A percentile compares a stretch with the other conserved stretches of the same genome.
phyloP scores from a whole-genome alignment of 2,888 invertebrate genomes.

The Calliopum simillimum region DNA sequence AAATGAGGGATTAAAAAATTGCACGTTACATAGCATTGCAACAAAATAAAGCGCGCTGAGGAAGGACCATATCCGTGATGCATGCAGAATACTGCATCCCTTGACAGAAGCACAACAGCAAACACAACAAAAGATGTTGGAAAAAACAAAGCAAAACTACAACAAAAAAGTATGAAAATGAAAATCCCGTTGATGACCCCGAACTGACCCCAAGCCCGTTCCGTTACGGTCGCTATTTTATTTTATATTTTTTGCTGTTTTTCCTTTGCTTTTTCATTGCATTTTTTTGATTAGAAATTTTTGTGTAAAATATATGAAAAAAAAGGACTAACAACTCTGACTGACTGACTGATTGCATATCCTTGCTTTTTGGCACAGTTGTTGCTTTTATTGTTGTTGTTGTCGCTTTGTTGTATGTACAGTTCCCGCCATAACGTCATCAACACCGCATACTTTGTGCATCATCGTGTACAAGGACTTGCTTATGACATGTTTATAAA shows the following conservation, averaged over 20 bases:
- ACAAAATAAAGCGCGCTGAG: not conserved
- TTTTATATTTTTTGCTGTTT: constrained; percentile 30
- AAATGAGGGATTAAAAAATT: constrained; percentile 46
- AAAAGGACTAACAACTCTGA: constrained; percentile 23
- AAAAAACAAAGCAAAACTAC: constrained; percentile 6
- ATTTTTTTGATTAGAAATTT: constrained; percentile 31
- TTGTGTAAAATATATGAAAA: constrained; percentile 22
- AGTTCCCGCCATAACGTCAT: constrained; percentile 28
- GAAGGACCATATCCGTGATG: not conserved
- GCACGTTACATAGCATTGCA: constrained; percentile 40
- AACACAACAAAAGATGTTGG: constrained; percentile 14
- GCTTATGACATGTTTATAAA: not conserved
- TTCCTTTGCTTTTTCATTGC: constrained; percentile 24
- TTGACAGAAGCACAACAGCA: constrained; percentile 39
- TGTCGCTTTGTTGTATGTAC: constrained; percentile 18
- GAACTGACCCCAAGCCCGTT: constrained; percentile 60
- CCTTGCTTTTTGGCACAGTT: constrained; percentile 36
- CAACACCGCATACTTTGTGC: not conserved
- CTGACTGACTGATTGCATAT: constrained; percentile 45
- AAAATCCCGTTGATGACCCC: constrained; percentile 62
- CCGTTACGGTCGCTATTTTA: constrained; percentile 40
- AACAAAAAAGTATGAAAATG: constrained; percentile 28
- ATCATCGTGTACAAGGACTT: not conserved
- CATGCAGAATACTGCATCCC: constrained; percentile 44
- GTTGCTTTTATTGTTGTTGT: constrained; percentile 8